Evolutionary conservation across 2,888 invertebrate genomes (phyloP), one percentile per base, ranked within the genome.

Genomic region (Gerris lacustris): DNA sequence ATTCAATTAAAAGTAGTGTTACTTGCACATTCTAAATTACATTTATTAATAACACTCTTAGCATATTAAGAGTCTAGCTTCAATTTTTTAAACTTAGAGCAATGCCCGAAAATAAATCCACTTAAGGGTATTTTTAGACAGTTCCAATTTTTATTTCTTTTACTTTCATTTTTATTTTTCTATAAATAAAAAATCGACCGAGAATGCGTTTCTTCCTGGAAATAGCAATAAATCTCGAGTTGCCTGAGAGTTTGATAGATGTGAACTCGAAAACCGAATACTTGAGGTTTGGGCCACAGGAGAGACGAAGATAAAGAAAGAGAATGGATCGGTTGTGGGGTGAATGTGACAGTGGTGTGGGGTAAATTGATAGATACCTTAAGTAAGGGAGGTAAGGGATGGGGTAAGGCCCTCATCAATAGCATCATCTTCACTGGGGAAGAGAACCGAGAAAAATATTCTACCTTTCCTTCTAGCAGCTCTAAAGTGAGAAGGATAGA

Each of bases 161-260:
- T 31, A 31, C 31, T 31, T 31, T 31, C 31, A 31, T 31, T 31
- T 31, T 31, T 31, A 31, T 31, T 31, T 31, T 31, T 31, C 31
- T 31, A 31, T 31, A 31, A 31, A 31, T 31, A 31, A 31, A 31
- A 31, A 31, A 31, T 31, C 31, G 31, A 31, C 31, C 31, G 31
- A 55, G 55, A 9, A 15, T 55, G 15, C 55, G 15, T 55, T 55
- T 55, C 15, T 55, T 55, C 15, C 15, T 2, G 55, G 15, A 55
- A 55, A 55, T 55, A 55, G 55, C 15, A 55, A 55, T 55, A 55
- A 55, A 55, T 55, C 55, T 55, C 55, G 15, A 4, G 15, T 11
- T 55, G 55, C 55, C 55, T 55, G 55, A 55, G 15, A 55, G 55
- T 55, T 55, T 55, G 55, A 55, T 55, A 15, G 55, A 55, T 55